These are phyloP conservation scores for Spizella passerina DNA, from an alignment of 2,797 vertebrate species.

Conservation along the genomic window DNA sequence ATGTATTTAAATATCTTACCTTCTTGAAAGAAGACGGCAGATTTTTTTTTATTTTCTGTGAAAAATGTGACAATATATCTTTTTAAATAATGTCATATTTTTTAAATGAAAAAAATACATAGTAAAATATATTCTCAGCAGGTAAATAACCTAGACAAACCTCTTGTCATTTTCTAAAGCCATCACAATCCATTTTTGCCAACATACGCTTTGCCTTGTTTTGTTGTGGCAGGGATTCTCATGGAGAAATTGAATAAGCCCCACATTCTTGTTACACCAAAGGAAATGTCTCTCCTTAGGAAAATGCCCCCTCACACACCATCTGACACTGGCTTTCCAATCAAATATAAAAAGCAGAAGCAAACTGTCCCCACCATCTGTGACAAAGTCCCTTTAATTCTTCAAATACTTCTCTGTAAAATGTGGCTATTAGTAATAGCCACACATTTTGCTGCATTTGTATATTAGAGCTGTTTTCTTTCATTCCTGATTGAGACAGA, in stretches of 20 bases:
- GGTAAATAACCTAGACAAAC: constrained; percentile 37
- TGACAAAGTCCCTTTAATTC: constrained; percentile 28
- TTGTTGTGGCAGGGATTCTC: constrained; percentile 43
- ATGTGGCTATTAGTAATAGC: background rate
- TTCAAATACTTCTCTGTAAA: constrained; percentile 3
- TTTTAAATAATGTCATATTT: constrained; percentile 27
- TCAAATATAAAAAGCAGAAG: constrained; percentile 27
- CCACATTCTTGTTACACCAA: background rate
- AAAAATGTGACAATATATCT: background rate
- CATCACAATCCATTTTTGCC: background rate
- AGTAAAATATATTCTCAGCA: background rate
- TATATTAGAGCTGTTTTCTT: constrained; percentile 29
- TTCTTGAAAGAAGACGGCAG: background rate
- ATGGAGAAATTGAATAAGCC: background rate
- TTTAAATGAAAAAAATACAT: fast-evolving
- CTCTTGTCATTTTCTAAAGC: background rate
- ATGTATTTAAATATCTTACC: background rate
- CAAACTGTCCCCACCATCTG: constrained; percentile 31
- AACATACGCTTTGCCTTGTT: constrained; percentile 2
- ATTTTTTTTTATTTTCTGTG: background rate
- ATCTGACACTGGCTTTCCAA: constrained; percentile 28
- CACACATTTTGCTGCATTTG: constrained; percentile 28
- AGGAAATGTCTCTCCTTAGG: background rate
- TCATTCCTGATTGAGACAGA: constrained; percentile 38
- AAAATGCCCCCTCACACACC: constrained; percentile 29